A percentile compares a stretch with the other conserved stretches of the same genome.
Evolutionary conservation across 2,113 vertebrate genomes (phyloP).

Genomic region (Octodon degus): DNA sequence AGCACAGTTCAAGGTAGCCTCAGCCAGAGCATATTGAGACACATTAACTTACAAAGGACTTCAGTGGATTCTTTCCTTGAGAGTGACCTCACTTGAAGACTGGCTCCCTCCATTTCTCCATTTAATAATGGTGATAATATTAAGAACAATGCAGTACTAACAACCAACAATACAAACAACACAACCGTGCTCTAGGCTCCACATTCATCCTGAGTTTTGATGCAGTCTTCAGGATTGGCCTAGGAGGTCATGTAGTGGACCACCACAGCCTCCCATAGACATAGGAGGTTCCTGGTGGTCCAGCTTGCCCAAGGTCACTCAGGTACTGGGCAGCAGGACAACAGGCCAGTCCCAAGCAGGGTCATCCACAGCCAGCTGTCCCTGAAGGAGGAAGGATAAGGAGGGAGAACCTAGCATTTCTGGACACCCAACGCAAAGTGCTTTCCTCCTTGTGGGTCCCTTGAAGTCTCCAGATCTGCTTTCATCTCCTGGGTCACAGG

Average conservation of each 20-base stretch:
- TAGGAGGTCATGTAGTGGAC: rapidly evolving
- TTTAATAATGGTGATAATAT: background rate
- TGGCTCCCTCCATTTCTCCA: background rate
- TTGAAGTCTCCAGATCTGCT: background rate
- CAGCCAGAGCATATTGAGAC: background rate
- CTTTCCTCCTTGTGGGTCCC: background rate
- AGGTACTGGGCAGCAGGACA: background rate
- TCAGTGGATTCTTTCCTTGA: background rate
- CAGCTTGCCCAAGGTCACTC: background rate
- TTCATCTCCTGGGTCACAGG: background rate
- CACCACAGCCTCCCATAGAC: background rate
- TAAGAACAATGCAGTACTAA: background rate
- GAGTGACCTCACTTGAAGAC: background rate
- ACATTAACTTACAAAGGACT: background rate
- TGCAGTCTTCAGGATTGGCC: background rate
- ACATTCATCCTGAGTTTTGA: rapidly evolving
- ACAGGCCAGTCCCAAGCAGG: background rate
- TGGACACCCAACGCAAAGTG: rapidly evolving
- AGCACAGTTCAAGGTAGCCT: background rate
- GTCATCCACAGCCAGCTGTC: background rate
- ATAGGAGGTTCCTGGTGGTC: background rate
- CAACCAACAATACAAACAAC: background rate
- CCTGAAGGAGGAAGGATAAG: background rate
- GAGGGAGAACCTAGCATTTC: background rate
- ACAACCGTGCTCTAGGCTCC: background rate